Evolutionary conservation across 2,797 vertebrate genomes (phyloP), one percentile per base, ranked within the genome.

Genomic region (Aplochiton taeniatus): DNA sequence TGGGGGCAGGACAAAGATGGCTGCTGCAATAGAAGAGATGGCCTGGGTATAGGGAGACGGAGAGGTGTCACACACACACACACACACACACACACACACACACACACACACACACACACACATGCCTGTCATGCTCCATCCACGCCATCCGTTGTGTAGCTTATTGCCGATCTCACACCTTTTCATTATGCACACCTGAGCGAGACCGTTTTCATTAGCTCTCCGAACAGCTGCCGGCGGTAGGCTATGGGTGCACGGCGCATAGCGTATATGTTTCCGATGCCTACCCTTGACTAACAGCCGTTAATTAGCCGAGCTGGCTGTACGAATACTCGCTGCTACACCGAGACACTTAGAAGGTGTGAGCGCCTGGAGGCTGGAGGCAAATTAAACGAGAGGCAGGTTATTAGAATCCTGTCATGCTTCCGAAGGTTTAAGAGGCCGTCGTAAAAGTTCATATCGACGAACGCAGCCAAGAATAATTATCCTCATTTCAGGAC

Each of bases 321-420:
- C 85, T 81, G 84, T 86, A 83, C 87, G 89, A 64, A 82, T 81
- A 75, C 76, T 85, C 71, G 68, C 78, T 72, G 76, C 81, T 85
- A 86, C 76, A 79, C 66, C 77, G 86, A 90, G 82, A 85, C 87
- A 72, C 81, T 69, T 77, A 83, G 83, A 83, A 80, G 78, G 79
- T 31, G 31, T 31, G 31, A 31, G 31, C 31, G 31, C 31, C 31
- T 6, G 81, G 80, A 87, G 87, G 87, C 90, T 83, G 84, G 78
- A 84, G 89, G 89, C 87, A 85, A 87, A 90, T 87, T 83, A 89
- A 89, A 92, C 84, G 83, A 89, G 84, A 84, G 83, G 83, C 81
- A 84, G 83, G 83, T 90, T 92, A 90, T 92, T 91, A 91, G 83
- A 85, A 88, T 88, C 82, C 84, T 89, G 88, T 89, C 90, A 89